Base-by-base conservation (phyloP, 2,797 vertebrate genomes). In the Melanotaenia trifasciata region DNA sequence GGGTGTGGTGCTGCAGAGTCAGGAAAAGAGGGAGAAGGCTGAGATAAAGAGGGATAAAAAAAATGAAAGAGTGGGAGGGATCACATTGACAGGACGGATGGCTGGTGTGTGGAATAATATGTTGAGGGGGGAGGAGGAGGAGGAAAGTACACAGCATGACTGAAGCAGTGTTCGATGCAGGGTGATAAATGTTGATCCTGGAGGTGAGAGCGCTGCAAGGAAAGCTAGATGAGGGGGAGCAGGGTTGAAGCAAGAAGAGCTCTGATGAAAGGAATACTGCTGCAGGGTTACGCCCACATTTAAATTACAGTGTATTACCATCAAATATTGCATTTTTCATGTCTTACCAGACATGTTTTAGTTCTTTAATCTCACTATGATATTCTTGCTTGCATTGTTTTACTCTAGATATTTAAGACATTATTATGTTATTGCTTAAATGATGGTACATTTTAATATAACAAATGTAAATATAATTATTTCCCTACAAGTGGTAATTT, bases 181-280 rank as follows among this genome's bases (percentile, higher is more conserved):
- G 62, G 72, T 80, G 85, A 90, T 78, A 79, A 75, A 84, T 79
- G 89, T 77, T 70, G 70, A 63, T 54, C 35, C 76, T 67, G 72
- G 12, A 51, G 74, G 78, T 53, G 28, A 78, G 65, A 86, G 72
- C 38, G 54, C 58, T 58, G 75, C 40, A 66, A 67, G 61, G 67
- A 80, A 78, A 74, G 64, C 72, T 5, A 24, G 43, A 84, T 74
- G 74, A 81, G 58, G 47, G 24, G 24, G 67, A 54, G 73, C 56
- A 40, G 36, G 70, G 57, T 56, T 64, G 35, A 66, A 53, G 18
- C 26, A 28, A 70, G 32, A 43, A 54, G 62, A 57, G 58, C 32
- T 68, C 62, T 38, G 14, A 63, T 45, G 75, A 45, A 72, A 67
- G 63, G 64, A 87, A 74, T 60, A 68, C 30, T 35, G 58, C 79